Evolutionary conservation across 2,113 vertebrate genomes (phyloP), one percentile per base, ranked within the genome.

Genomic region (Ageneiosus marmoratus): DNA sequence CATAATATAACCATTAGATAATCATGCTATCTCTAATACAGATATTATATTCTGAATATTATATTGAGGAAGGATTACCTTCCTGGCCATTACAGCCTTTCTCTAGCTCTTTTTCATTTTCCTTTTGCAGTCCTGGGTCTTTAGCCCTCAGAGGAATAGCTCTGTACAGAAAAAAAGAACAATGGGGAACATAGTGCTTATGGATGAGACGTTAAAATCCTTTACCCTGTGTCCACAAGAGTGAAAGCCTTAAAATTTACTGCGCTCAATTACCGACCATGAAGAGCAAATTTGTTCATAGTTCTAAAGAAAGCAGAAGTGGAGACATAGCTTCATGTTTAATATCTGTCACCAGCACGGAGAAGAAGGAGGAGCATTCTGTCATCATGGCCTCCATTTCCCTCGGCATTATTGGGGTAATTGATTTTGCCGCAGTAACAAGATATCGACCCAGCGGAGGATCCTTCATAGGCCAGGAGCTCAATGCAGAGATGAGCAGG

Each of bases 351-450:
- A 89, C 89, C 91, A 89, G 91, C 88, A 87, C 88, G 90, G 90
- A 82, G 88, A 87, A 91, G 92, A 73, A 85, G 88, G 87, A 92
- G 88, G 92, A 89, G 91, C 5, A 0, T 85, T 90, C 92, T 95
- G 93, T 94, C 94, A 94, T 91, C 91, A 92, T 92, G 90, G 88
- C 86, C 84, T 83, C 90, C 85, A 92, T 90, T 93, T 93, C 93
- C 93, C 90, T 89, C 90, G 92, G 92, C 92, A 92, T 93, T 95
- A 94, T 94, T 92, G 92, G 93, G 93, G 92, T 95, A 95, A 95
- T 96, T 95, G 95, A 96, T 96, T 95, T 95, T 91, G 91, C 93
- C 91, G 92, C 93, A 93, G 95, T 95, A 96, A 96, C 95, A 95
- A 94, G 93, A 93, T 96, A 96, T 95, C 94, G 95, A 95, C 95